Evolutionary conservation across 2,113 vertebrate genomes (phyloP).

Genomic region (Sprattus sprattus): DNA sequence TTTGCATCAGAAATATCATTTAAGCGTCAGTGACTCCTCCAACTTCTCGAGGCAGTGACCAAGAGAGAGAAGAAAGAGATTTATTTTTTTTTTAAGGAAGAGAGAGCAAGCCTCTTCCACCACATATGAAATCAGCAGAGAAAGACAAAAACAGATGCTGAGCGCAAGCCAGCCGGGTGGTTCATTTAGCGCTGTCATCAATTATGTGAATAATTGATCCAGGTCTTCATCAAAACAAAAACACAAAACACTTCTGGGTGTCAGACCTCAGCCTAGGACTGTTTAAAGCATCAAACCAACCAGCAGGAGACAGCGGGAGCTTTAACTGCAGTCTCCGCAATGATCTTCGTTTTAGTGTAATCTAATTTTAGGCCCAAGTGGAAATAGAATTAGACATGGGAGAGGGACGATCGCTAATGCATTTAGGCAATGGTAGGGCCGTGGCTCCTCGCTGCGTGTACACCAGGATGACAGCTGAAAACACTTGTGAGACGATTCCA

Average conservation of each 20-base stretch:
- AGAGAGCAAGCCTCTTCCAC: neutral
- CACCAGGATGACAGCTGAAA: neutral
- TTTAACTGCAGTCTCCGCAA: neutral
- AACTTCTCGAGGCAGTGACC: neutral
- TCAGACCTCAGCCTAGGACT: neutral
- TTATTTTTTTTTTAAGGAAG: neutral
- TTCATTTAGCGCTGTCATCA: constrained; percentile 5
- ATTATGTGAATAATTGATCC: constrained; percentile 11
- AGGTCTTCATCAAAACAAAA: neutral
- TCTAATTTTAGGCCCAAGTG: neutral
- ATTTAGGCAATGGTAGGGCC: neutral
- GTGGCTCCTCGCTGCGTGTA: neutral
- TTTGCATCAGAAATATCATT: neutral
- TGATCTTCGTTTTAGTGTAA: neutral
- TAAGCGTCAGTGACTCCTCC: neutral
- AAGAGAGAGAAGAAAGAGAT: neutral
- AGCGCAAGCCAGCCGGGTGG: neutral
- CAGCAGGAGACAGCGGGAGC: neutral
- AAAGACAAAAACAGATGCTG: neutral
- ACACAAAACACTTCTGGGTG: neutral
- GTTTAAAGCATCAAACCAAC: neutral
- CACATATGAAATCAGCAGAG: neutral
- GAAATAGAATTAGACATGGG: constrained; percentile 3
- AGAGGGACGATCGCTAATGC: neutral
- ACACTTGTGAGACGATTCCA: neutral